Base-by-base conservation (phyloP, 2,113 vertebrate species). In the Neogobius melanostomus region DNA sequence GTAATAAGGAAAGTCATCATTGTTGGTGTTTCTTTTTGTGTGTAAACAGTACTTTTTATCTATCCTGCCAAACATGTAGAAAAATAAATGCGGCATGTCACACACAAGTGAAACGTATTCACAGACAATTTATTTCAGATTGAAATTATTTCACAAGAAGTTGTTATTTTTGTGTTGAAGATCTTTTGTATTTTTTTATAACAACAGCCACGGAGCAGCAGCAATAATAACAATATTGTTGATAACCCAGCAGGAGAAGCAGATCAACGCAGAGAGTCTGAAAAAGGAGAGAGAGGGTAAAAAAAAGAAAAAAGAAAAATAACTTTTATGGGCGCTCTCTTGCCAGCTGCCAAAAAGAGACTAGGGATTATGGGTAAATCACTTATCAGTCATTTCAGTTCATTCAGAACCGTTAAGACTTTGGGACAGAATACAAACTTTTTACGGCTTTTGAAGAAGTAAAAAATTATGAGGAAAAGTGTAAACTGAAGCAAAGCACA, bases 121-220 rank as follows among this genome's bases (percentile, higher is more conserved):
- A 96, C 95, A 96, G 95, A 98, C 95, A 94, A 90, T 98, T 98
- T 97, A 89, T 87, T 90, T 97, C 94, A 92, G 93, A 95, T 96
- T 96, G 94, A 96, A 97, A 97, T 95, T 93, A 95, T 95, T 95
- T 97, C 95, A 98, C 95, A 98, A 94, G 94, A 87, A 64, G 81
- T 95, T 94, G 80, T 95, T 95, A 90, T 83, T 89, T 91, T 89
- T 87, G 87, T 90, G 81, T 91, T 84, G 87, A 91, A 85, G 84
- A 83, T 91, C 62, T 85, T 88, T 95, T 89, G 87, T 88, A 79
- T 87, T 89, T 84, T 36, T 36, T 85, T 95, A 95, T 94, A 94
- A 97, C 93, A 95, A 92, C 95, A 94, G 95, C 95, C 96, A 96
- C 92, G 94, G 94, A 96, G 94, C 93, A 95, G 95, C 92, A 95